These are phyloP conservation scores for Thyatira batis DNA, from an alignment of 2,888 invertebrate species.

Conservation along the genomic window DNA sequence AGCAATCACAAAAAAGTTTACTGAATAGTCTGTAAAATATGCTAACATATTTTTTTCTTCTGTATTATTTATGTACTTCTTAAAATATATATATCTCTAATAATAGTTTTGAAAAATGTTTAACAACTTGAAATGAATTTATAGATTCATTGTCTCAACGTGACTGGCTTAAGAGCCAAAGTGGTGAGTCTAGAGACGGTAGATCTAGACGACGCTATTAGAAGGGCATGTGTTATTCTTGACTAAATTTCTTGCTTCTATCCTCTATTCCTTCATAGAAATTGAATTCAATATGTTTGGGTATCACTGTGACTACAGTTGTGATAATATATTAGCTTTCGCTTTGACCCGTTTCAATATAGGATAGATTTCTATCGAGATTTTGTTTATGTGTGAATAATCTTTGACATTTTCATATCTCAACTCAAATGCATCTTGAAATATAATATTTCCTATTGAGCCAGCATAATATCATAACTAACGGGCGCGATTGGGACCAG, in stretches of 20 bases:
- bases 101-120: conserved; percentile 15
- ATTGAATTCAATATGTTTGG: conserved; percentile 26
- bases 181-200: conserved; percentile 79
- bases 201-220: conserved; percentile 73
- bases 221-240: conserved; percentile 63
- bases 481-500: background rate
- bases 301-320: conserved; percentile 13
- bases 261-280: conserved; percentile 44
- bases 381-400: conserved; percentile 1
- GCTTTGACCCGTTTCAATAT: conserved; percentile 33
- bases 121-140: conserved; percentile 56
- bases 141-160: conserved; percentile 81
- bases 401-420: background rate
- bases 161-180: conserved; percentile 80
- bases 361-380: conserved; percentile 23
- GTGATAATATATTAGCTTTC: conserved; percentile 21
- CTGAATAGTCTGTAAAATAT: no score
- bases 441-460: background rate
- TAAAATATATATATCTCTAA: background rate
- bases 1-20: no score
- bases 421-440: background rate
- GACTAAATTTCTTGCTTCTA: conserved; percentile 47
- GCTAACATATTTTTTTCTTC: no score
- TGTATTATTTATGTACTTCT: no score
- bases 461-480: background rate